A percentile compares a stretch with the other conserved stretches of the same genome.
Evolutionary conservation across 2,797 vertebrate species (phyloP).

Genomic region (Hypotaenidia philippensis): DNA sequence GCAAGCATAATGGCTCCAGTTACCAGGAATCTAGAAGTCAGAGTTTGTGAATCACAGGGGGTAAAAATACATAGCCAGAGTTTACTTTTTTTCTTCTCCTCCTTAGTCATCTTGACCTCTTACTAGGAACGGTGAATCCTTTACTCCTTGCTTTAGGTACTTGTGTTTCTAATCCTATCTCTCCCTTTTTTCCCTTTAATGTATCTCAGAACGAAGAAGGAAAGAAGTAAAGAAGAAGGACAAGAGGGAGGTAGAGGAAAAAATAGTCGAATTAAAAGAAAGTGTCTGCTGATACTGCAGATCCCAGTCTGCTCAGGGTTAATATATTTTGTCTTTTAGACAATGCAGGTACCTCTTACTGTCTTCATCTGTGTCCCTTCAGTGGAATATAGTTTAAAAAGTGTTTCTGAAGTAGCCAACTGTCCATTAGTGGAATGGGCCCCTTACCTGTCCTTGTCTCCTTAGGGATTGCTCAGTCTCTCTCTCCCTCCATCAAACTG

Average conservation of each 20-base stretch:
- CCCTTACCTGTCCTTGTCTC: background rate
- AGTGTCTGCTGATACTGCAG: background rate
- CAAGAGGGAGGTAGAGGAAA: slow-evolving; percentile 56
- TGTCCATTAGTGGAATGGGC: background rate
- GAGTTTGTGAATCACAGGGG: slow-evolving; percentile 62
- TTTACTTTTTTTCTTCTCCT: background rate
- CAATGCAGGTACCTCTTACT: background rate
- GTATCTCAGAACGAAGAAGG: slow-evolving; percentile 62
- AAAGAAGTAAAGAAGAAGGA: slow-evolving; percentile 69
- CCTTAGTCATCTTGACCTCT: slow-evolving; percentile 33
- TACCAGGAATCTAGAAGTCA: slow-evolving; percentile 43
- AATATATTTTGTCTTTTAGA: slow-evolving; percentile 8
- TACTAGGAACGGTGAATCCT: slow-evolving; percentile 15
- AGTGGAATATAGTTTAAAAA: background rate
- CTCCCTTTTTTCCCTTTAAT: slow-evolving; percentile 62
- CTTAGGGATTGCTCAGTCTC: background rate
- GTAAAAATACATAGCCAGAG: slow-evolving; percentile 60
- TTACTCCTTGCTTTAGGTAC: slow-evolving; percentile 31
- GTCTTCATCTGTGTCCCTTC: background rate
- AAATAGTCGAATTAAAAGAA: slow-evolving; percentile 13
- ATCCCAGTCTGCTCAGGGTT: background rate
- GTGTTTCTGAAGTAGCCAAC: background rate
- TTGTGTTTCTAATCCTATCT: slow-evolving; percentile 69
- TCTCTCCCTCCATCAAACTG: slow-evolving; percentile 67
- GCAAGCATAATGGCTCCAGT: slow-evolving; percentile 66